Base-by-base conservation (phyloP, 1,140 invertebrate species). In the Dufourea novaeangliae region DNA sequence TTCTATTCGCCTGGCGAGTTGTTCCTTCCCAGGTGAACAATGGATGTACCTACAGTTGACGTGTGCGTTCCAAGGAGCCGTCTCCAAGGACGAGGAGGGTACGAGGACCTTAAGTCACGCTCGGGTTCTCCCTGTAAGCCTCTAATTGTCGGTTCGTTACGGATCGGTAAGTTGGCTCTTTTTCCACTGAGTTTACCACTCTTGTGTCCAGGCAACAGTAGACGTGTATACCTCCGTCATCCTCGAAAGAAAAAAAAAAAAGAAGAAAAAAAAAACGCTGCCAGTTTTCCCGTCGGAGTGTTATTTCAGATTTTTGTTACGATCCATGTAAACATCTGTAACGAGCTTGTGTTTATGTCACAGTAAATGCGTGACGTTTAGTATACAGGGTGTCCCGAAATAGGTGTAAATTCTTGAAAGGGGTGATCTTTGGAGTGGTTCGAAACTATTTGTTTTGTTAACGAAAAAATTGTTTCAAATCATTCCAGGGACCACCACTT, bases 71-170 rank as follows among this genome's bases (percentile, higher is more conserved):
- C 25, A 59, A 44, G 68, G 83, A 76, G 52, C 39, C 64, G 41
- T 27, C 50, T 37, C 59, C 78, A 85, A 84, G 78, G 83, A 85
- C 82, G 69, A 78, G 34, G 46, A n/a, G 69, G 73, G 82, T 78
- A 74, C 83, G 74, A 84, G 78, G 78, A 81, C 73, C 82, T 78
- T 46, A 72, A 84, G 83, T 84, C 78, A 84, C 83, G 83, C 82
- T 80, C 72, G 78, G 83, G 62, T 84, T 84, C 82, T 54, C 50
- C 7, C 74, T 57, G 73, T 72, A 72, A 62, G 57, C 78, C 64
- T 88, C 75, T 88, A 88, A 88, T 88, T 88, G 79, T 83, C 62
- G 61, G 66, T 62, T 76, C 85, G 74, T 88, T 85, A 83, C 80
- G 77, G 59, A 74, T 32, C 50, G n/a, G 39, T 78, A 72, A 76